phyloP scores from a whole-genome alignment of 2,113 vertebrate species.

The Perca flavescens region DNA sequence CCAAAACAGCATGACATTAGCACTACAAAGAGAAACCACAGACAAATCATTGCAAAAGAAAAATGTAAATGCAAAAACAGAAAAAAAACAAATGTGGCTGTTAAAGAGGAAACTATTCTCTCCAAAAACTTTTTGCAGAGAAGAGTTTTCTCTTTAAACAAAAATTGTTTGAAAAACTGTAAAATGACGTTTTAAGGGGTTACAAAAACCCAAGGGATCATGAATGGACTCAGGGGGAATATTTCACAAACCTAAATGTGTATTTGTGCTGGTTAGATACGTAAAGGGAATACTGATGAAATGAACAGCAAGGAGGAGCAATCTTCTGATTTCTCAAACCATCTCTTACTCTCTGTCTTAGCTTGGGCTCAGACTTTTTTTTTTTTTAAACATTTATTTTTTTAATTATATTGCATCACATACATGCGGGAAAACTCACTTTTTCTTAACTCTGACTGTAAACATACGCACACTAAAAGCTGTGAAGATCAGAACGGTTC shows the following conservation, averaged over 20 bases:
- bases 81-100: background rate
- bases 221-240: constrained; percentile 5
- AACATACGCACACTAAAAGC: background rate
- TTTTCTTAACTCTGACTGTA: background rate
- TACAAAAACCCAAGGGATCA: constrained; percentile 15
- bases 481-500: background rate
- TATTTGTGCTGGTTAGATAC: constrained; percentile 35
- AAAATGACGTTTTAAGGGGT: constrained; percentile 29
- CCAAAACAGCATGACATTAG: constrained; percentile 10
- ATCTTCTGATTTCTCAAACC: constrained; percentile 15
- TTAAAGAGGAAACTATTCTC: background rate
- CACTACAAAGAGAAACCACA: constrained; percentile 31
- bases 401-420: constrained; percentile 45
- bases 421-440: background rate
- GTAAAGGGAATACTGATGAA: constrained; percentile 49
- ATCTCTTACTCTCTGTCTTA: constrained; percentile 23
- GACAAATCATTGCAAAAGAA: constrained; percentile 7
- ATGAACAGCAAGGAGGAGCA: constrained; percentile 48
- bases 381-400: background rate
- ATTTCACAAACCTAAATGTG: constrained; percentile 29
- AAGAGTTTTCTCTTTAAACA: background rate
- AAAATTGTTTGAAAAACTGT: constrained; percentile 17
- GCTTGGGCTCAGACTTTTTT: constrained; percentile 13
- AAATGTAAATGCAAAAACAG: background rate
- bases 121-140: constrained; percentile 15